phyloP scores from a whole-genome alignment of 1,140 invertebrate species.

The Mycetomoellerius zeteki region DNA sequence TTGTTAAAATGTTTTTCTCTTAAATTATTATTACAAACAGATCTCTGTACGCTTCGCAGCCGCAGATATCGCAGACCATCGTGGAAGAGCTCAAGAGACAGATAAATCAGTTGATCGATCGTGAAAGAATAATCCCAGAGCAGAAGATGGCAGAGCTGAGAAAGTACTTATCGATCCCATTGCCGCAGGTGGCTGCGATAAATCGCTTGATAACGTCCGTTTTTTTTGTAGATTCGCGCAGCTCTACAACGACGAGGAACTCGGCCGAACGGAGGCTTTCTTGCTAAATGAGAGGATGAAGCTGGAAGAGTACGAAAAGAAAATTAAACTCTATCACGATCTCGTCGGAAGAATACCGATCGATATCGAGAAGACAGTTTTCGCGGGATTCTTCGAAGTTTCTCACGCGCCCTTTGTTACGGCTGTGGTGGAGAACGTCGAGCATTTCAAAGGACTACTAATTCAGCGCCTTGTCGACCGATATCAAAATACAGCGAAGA shows the following conservation, averaged over 20 bases:
- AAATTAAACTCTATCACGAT: conserved; percentile 90
- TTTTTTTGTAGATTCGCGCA: conserved; percentile 73
- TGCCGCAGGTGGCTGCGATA: background rate
- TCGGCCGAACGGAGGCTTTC: conserved; percentile 90
- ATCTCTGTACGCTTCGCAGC: conserved; percentile 66
- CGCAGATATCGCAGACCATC: conserved; percentile 82
- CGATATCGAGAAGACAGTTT: conserved; percentile 90
- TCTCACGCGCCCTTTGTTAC: conserved; percentile 93
- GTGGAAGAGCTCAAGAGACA: conserved; percentile 88
- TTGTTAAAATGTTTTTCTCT: background rate
- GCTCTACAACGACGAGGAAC: conserved; percentile 87
- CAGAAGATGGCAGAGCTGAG: conserved; percentile 90
- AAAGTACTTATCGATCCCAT: conserved; percentile 69
- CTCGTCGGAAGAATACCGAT: conserved; percentile 90
- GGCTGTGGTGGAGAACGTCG: conserved; percentile 90
- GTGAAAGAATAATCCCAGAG: conserved; percentile 90
- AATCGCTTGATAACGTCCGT: background rate
- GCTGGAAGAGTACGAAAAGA: conserved; percentile 90
- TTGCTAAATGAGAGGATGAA: conserved; percentile 88
- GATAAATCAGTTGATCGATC: conserved; percentile 89
- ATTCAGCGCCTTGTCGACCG: conserved; percentile 91
- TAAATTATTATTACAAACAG: conserved; percentile 26
- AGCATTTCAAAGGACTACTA: conserved; percentile 90
- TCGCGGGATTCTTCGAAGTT: conserved; percentile 96
- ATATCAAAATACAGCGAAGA: conserved; percentile 92